Percentiles rank a stretch among this genome's conserved stretches.
phyloP scores from a whole-genome alignment of 2,888 invertebrate genomes.

The Tridacna crocea region DNA sequence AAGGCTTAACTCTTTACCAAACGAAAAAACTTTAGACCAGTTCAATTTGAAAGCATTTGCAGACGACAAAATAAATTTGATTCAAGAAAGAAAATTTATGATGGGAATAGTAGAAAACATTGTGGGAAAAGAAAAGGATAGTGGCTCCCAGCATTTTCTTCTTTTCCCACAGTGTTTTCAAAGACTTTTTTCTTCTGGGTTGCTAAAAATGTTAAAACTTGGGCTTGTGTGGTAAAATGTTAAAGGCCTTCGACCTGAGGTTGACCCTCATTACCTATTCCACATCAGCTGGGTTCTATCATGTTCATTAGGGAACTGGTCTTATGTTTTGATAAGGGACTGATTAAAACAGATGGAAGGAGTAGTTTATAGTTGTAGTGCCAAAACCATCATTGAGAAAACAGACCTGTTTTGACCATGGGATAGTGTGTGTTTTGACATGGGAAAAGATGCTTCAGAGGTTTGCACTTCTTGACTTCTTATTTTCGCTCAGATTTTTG shows the following conservation, averaged over 20 bases:
- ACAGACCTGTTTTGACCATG: not conserved
- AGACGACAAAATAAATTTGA: no score
- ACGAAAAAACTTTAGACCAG: no score
- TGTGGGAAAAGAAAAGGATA: no score
- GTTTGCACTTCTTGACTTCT: no score
- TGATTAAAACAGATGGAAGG: not conserved
- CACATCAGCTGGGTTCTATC: slow-evolving; percentile 4
- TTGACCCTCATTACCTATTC: slow-evolving; percentile 7
- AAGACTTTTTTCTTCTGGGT: not conserved
- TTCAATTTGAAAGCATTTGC: no score
- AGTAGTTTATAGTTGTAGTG: not conserved
- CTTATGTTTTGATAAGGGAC: slow-evolving; percentile 5
- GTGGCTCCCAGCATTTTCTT: no score
- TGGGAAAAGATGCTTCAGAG: not conserved
- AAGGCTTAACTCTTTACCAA: no score
- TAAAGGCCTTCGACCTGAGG: not conserved
- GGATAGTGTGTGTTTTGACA: not conserved
- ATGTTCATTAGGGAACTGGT: not conserved
- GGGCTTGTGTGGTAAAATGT: not conserved
- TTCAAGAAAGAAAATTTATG: no score
- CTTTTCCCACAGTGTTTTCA: slow-evolving; percentile 1
- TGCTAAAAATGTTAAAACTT: not conserved
- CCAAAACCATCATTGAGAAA: not conserved
- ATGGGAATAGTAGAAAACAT: no score
- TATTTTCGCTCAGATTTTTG: no score